Evolutionary conservation across 2,888 invertebrate species (phyloP).

Genomic region (Oeneis ivallda): DNA sequence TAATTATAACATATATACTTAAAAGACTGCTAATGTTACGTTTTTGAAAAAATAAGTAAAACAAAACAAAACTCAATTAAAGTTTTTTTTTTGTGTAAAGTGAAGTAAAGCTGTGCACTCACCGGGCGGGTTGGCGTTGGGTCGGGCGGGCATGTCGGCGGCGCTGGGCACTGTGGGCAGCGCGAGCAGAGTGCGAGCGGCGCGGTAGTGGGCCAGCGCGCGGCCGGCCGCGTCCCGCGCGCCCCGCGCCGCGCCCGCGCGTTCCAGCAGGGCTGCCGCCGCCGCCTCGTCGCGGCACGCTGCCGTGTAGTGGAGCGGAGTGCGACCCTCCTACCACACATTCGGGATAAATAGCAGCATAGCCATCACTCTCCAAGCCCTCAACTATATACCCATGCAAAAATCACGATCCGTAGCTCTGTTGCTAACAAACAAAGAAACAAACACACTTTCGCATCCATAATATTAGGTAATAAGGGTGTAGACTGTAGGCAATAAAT

Average conservation of each 20-base stretch:
- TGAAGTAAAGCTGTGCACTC: constrained; percentile 42
- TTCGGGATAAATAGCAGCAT: no score
- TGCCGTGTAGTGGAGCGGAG: constrained; percentile 93
- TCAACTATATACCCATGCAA: no score
- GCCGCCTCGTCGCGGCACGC: constrained; percentile 87
- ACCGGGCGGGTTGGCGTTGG: constrained; percentile 64
- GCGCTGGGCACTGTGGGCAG: constrained; percentile 61
- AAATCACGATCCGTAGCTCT: no score
- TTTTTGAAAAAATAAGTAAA: background rate
- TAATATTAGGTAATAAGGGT: no score
- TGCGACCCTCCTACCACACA: constrained; percentile 73
- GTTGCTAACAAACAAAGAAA: no score
- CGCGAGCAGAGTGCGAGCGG: constrained; percentile 63
- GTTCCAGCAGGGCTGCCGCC: constrained; percentile 88
- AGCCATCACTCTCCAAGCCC: background rate
- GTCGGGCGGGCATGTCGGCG: constrained; percentile 60
- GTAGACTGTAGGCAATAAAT: no score
- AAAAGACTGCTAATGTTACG: background rate
- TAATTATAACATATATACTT: no score
- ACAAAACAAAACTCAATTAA: background rate
- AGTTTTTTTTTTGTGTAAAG: background rate
- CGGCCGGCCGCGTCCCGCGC: constrained; percentile 87
- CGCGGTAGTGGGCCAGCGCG: constrained; percentile 72
- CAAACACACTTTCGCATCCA: no score
- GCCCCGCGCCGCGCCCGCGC: constrained; percentile 91